A percentile compares a stretch with the other conserved stretches of the same genome.
Conservation (phyloP, 2,113 vertebrate genomes). For the Rhegmatorhina hoffmannsi region DNA sequence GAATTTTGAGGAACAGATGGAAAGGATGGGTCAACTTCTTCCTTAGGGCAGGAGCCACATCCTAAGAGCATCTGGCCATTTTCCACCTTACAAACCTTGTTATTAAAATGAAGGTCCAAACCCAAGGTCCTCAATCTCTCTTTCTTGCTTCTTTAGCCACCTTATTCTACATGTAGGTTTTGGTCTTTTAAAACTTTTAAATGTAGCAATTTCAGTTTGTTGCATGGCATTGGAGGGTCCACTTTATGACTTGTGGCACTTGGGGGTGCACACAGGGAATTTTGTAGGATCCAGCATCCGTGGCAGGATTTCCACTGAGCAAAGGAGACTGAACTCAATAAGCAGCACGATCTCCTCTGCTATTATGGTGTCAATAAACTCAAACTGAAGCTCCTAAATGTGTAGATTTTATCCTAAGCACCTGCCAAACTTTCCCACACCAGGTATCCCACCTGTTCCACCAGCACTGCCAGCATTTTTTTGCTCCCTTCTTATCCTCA, state of each 20-base stretch:
- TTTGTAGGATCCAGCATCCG: not conserved
- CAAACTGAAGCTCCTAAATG: not conserved
- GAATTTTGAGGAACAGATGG: not conserved
- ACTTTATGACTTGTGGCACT: not conserved
- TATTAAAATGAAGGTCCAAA: not conserved
- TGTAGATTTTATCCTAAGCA: not conserved
- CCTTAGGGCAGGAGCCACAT: not conserved
- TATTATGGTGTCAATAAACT: not conserved
- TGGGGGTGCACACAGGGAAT: not conserved
- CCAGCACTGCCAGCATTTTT: not conserved
- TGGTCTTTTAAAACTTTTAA: not conserved
- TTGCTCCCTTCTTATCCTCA: not conserved
- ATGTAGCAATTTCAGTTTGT: not conserved
- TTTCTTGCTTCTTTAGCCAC: not conserved
- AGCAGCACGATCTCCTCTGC: rapidly evolving
- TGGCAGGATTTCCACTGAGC: not conserved
- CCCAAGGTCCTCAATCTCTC: not conserved
- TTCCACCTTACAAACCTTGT: not conserved
- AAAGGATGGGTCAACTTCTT: not conserved
- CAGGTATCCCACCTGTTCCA: not conserved
- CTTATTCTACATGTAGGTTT: not conserved
- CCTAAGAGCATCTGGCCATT: not conserved
- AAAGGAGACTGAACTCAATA: not conserved
- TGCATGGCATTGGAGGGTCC: not conserved
- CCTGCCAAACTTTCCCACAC: not conserved